Conservation (phyloP, 92 coral and sea anemone genomes). For the Metridium senile region DNA sequence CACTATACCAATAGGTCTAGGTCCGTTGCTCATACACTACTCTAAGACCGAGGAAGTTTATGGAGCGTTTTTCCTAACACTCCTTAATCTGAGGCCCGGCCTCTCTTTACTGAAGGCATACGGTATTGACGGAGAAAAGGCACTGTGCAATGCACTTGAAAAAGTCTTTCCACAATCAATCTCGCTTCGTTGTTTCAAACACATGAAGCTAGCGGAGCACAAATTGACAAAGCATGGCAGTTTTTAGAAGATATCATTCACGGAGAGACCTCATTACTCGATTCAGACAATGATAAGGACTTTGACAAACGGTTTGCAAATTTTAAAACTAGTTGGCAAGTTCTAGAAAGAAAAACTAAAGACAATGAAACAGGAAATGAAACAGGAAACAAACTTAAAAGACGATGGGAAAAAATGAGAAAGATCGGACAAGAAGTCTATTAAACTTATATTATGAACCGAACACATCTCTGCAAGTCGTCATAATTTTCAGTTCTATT, state of each 20-base stretch:
- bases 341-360: constrained; percentile 38
- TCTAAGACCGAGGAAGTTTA: constrained; percentile 41
- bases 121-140: constrained; percentile 52
- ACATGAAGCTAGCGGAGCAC: no score
- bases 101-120: constrained; percentile 28
- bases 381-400: no score
- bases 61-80: constrained; percentile 34
- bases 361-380: no score
- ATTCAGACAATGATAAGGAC: constrained; percentile 4
- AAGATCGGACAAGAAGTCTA: no score
- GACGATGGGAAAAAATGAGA: no score
- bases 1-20: constrained; percentile 23
- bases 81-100: constrained; percentile 32
- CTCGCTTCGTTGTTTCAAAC: constrained; percentile 47
- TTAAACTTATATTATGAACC: no score
- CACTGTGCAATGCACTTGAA: constrained; percentile 38
- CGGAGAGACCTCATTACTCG: constrained; percentile 27
- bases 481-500: no score
- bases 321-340: constrained; percentile 24
- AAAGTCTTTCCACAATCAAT: constrained; percentile 25
- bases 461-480: no score
- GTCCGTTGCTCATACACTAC: constrained; percentile 50
- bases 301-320: constrained; percentile 34
- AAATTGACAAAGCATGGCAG: no score
- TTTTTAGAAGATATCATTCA: constrained; percentile 35